Evolutionary conservation across 2,797 vertebrate genomes (phyloP).

Genomic region (Microchirus variegatus): DNA sequence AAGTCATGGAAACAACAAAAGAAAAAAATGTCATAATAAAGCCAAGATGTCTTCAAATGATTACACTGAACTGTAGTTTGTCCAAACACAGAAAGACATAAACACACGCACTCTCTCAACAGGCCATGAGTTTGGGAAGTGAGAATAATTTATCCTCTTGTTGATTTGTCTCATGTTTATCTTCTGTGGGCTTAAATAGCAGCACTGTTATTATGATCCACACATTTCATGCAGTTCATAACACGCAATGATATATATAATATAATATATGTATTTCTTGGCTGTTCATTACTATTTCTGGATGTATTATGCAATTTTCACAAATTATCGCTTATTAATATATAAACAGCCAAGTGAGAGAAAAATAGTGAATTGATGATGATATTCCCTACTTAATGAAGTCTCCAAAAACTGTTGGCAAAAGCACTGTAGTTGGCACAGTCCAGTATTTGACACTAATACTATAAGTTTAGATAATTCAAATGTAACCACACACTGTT

Average conservation of each 20-base stretch:
- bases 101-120: background rate
- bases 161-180: slow-evolving; percentile 20
- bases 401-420: background rate
- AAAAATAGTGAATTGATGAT: background rate
- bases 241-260: no score
- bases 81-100: slow-evolving; percentile 5
- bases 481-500: no score
- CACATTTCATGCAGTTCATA: background rate
- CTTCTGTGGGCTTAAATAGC: slow-evolving; percentile 11
- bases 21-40: background rate
- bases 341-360: background rate
- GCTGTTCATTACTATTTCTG: background rate
- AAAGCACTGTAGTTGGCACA: background rate
- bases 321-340: slow-evolving; percentile 2
- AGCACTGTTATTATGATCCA: slow-evolving; percentile 25
- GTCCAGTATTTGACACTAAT: background rate
- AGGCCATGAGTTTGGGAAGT: slow-evolving; percentile 6
- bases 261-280: no score
- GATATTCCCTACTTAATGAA: background rate
- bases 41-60: background rate
- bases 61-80: background rate
- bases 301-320: background rate
- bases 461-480: background rate
- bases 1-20: background rate
- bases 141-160: background rate